Evolutionary conservation across 2,113 vertebrate genomes (phyloP), one percentile per base, ranked within the genome.

Genomic region (Cheirogaleus medius): DNA sequence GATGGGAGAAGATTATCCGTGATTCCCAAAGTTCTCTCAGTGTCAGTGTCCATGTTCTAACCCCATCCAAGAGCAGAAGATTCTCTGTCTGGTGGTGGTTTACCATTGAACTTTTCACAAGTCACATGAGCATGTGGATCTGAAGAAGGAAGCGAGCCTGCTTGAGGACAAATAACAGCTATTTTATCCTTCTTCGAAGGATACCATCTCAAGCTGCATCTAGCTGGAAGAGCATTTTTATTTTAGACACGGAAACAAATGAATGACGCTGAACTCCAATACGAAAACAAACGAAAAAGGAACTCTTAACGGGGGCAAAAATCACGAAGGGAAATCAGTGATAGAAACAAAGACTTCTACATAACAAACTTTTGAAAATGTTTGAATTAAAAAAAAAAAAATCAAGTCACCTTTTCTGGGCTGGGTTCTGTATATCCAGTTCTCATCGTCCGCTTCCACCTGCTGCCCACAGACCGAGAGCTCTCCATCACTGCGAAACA

Each of bases 401-500:
- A 78, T 17, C 1, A 60, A 88, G 92, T 99, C 99, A 99, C 99
- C 99, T 99, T 98, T 99, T 98, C 98, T 99, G 97, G 99, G 99
- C 94, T 98, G 99, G 76, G 99, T 99, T 78, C 98, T 98, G 98
- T 99, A 99, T 85, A 98, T 99, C 99, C 99, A 99, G 96, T 98
- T 98, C 77, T 99, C 99, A 2, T 99, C 98, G 1, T 99, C 99
- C 1, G 98, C 98, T 1, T 98, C 98, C 95, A 98, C 98, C 98
- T 98, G 98, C 73, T 98, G 98, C 92, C 97, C 93, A 69, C 91
- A 98, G 90, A 89, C 98, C 8, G 98, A 98, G 95, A 99, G 99
- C 71, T 99, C 99, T 21, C 98, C 99, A 98, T 99, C 99, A 96
- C 99, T 99, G 97, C 99, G 99, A 96, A 99, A 99, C 90, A 99